Conservation (phyloP, 1,140 invertebrate genomes). For the Hycleus cichorii region DNA sequence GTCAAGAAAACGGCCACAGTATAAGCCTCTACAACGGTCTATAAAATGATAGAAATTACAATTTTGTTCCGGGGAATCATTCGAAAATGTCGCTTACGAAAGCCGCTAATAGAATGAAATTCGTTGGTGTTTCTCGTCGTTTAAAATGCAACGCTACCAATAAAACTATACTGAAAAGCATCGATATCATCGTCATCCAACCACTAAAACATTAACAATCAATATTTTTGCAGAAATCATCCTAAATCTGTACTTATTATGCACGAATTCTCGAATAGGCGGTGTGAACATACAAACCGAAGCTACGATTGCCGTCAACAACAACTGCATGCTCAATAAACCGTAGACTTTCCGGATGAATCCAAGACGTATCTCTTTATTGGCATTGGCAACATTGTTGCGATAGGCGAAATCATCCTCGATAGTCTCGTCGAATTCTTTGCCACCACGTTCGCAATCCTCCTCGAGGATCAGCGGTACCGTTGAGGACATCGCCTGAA, state of each 20-base stretch:
- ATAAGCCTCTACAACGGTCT: slow-evolving; percentile 67
- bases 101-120: slow-evolving; percentile 56
- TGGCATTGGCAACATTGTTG: slow-evolving; percentile 60
- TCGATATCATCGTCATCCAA: slow-evolving; percentile 51
- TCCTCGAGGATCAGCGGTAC: slow-evolving; percentile 51
- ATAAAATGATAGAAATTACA: slow-evolving; percentile 34
- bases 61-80: neutral
- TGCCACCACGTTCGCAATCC: slow-evolving; percentile 53
- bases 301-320: slow-evolving; percentile 61
- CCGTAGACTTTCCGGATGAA: slow-evolving; percentile 84
- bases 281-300: slow-evolving; percentile 55
- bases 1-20: slow-evolving; percentile 68
- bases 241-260: slow-evolving; percentile 48
- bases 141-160: slow-evolving; percentile 56
- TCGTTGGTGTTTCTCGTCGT: slow-evolving; percentile 56
- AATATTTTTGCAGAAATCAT: neutral
- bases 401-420: slow-evolving; percentile 61
- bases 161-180: slow-evolving; percentile 54
- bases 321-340: slow-evolving; percentile 64
- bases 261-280: slow-evolving; percentile 58
- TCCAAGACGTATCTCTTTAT: slow-evolving; percentile 55
- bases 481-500: slow-evolving; percentile 16
- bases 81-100: slow-evolving; percentile 54
- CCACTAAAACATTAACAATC: slow-evolving; percentile 45
- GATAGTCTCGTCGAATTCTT: slow-evolving; percentile 44